Percentiles rank a stretch among this genome's conserved stretches.
Conservation (phyloP, 2,888 invertebrate species). For the Coecobrya sp. region DNA sequence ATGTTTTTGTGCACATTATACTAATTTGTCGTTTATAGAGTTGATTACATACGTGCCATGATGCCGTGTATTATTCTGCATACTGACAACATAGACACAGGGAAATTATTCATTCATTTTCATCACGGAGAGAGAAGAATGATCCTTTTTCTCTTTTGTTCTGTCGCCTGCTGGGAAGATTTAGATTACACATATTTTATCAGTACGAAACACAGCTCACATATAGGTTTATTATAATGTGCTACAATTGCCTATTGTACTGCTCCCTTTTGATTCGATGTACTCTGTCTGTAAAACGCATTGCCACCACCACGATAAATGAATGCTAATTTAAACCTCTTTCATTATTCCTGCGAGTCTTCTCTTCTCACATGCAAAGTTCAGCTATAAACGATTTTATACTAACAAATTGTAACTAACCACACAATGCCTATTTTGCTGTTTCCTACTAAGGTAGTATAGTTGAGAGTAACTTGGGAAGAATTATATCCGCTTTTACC, state of each 20-base stretch:
- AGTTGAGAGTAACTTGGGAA: conserved; percentile 11
- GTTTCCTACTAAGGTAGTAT: background rate
- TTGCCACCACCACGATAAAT: conserved; percentile 25
- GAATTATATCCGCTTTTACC: conserved; percentile 44
- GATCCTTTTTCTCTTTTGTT: conserved; percentile 62
- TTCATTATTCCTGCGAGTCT: conserved; percentile 46
- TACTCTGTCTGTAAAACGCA: conserved; percentile 11
- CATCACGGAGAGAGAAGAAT: conserved; percentile 40
- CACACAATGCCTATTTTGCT: background rate
- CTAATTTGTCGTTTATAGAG: conserved; percentile 50
- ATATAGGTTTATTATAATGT: background rate
- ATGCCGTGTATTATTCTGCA: background rate
- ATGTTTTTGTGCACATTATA: conserved; percentile 29
- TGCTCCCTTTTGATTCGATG: conserved; percentile 7
- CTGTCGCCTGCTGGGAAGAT: conserved; percentile 59
- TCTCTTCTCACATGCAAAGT: conserved; percentile 8
- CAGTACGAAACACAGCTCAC: conserved; percentile 43
- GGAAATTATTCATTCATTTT: conserved; percentile 64
- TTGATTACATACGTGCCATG: conserved; percentile 27
- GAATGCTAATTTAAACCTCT: conserved; percentile 66
- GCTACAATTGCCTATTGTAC: conserved; percentile 13
- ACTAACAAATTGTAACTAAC: conserved; percentile 3
- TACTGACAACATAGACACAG: background rate
- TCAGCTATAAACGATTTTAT: background rate
- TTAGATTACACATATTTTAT: conserved; percentile 61